Percentiles rank a stretch among this genome's conserved stretches.
These are phyloP conservation scores for Zaprionus obscuricornis DNA, from an alignment of 2,888 invertebrate genomes.

Conservation along the genomic window DNA sequence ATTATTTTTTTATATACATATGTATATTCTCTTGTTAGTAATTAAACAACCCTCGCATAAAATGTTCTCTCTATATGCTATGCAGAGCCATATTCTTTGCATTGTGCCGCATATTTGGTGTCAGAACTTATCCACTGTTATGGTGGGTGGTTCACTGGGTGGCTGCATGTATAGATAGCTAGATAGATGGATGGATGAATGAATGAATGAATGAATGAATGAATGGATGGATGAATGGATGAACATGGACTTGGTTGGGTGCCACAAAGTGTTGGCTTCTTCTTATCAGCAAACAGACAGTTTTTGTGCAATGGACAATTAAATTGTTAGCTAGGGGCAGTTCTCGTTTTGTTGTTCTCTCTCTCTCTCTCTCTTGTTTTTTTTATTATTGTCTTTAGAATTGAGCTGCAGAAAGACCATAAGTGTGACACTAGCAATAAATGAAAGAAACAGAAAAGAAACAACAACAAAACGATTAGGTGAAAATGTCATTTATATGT, in stretches of 20 bases:
- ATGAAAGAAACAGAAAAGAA: constrained; percentile 8
- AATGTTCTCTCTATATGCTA: constrained; percentile 17
- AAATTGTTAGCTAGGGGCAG: constrained; percentile 51
- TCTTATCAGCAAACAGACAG: constrained; percentile 48
- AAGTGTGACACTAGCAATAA: constrained; percentile 46
- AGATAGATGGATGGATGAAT: too few relatives aligned
- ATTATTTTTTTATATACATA: background rate
- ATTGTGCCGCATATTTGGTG: too few relatives aligned
- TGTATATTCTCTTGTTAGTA: background rate
- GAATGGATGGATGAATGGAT: too few relatives aligned
- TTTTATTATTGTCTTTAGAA: constrained; percentile 25
- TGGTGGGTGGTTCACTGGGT: too few relatives aligned
- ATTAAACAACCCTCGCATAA: constrained; percentile 19
- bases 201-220: too few relatives aligned
- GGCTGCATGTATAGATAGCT: too few relatives aligned
- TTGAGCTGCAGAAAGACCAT: constrained; percentile 44
- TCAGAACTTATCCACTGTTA: too few relatives aligned
- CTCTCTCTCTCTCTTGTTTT: background rate
- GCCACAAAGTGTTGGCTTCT: constrained; percentile 35
- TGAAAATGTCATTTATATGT: constrained; percentile 40
- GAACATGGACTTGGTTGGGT: too few relatives aligned
- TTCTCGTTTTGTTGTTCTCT: constrained; percentile 23
- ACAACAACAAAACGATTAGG: constrained; percentile 31
- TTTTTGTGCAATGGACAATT: constrained; percentile 54
- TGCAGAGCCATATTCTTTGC: constrained; percentile 51